These are phyloP conservation scores for Schlechtendalia chinensis DNA, from an alignment of 1,140 invertebrate species.

Conservation along the genomic window DNA sequence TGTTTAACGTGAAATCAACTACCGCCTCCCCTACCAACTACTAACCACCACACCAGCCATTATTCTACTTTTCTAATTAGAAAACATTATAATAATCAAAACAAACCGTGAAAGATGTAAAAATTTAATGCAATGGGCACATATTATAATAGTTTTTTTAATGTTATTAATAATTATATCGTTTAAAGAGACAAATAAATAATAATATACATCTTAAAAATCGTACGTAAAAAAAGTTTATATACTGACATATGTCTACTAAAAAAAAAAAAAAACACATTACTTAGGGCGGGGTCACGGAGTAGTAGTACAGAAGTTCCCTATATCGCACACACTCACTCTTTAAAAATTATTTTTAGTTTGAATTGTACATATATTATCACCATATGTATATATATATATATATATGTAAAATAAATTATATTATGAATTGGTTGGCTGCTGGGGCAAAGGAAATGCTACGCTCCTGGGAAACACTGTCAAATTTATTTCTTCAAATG, in stretches of 20 bases:
- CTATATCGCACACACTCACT: not conserved
- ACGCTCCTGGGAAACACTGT: slow-evolving; percentile 36
- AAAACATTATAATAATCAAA: not conserved
- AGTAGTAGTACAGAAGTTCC: slow-evolving; percentile 21
- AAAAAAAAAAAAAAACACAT: slow-evolving; percentile 5
- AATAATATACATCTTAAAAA: slow-evolving; percentile 47
- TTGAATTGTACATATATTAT: slow-evolving; percentile 16
- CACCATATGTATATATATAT: not conserved
- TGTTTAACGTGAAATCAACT: too few relatives aligned
- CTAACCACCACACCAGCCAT: too few relatives aligned
- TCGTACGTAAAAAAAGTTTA: slow-evolving; percentile 29
- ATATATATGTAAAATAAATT: slow-evolving; percentile 3
- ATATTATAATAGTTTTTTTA: slow-evolving; percentile 37
- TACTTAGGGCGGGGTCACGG: not conserved
- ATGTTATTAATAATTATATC: slow-evolving; percentile 35
- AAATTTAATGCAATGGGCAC: slow-evolving; percentile 34
- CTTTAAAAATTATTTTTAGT: slow-evolving; percentile 19
- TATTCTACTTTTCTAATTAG: too few relatives aligned
- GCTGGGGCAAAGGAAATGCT: slow-evolving; percentile 36
- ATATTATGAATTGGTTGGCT: not conserved
- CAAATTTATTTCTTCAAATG: slow-evolving; percentile 44
- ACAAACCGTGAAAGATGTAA: slow-evolving; percentile 33
- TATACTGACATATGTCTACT: slow-evolving; percentile 39
- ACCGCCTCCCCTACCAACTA: too few relatives aligned
- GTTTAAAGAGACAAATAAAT: slow-evolving; percentile 46